Evolutionary conservation across 2,113 vertebrate species (phyloP).

Genomic region (Labeo rohita): DNA sequence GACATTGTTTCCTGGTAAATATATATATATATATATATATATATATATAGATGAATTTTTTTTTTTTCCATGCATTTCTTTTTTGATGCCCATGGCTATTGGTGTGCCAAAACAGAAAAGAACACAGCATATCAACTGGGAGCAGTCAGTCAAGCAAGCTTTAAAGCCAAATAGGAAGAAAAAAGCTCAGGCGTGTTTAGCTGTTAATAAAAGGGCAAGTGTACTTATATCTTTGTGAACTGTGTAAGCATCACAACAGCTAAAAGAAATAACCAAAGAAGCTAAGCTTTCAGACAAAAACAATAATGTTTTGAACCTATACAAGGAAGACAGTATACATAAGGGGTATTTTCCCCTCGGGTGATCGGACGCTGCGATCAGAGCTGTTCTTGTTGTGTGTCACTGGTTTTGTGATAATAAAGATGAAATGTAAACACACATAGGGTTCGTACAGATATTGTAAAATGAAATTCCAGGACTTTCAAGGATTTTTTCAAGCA

Average conservation of each 20-base stretch:
- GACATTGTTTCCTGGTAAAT: slow-evolving; percentile 47
- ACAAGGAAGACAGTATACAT: neutral
- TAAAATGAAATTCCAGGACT: no score
- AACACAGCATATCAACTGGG: neutral
- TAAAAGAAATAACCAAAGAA: neutral
- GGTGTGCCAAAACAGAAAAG: neutral
- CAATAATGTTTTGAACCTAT: neutral
- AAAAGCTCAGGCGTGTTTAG: neutral
- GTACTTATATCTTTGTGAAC: neutral
- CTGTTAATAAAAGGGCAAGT: neutral
- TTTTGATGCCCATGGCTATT: neutral
- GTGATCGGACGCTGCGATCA: no score
- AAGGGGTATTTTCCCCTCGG: no score
- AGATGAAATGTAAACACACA: no score
- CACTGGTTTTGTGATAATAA: no score
- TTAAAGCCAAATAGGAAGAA: neutral
- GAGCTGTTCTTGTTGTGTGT: no score
- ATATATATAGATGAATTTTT: no score
- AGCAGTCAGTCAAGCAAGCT: neutral
- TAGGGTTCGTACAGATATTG: no score
- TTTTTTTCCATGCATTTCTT: neutral
- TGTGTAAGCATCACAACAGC: neutral
- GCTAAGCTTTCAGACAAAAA: neutral
- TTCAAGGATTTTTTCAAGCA: no score
- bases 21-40: slow-evolving; percentile 9